Conservation (phyloP, 2,797 vertebrate species). For the Amazona ochrocephala region DNA sequence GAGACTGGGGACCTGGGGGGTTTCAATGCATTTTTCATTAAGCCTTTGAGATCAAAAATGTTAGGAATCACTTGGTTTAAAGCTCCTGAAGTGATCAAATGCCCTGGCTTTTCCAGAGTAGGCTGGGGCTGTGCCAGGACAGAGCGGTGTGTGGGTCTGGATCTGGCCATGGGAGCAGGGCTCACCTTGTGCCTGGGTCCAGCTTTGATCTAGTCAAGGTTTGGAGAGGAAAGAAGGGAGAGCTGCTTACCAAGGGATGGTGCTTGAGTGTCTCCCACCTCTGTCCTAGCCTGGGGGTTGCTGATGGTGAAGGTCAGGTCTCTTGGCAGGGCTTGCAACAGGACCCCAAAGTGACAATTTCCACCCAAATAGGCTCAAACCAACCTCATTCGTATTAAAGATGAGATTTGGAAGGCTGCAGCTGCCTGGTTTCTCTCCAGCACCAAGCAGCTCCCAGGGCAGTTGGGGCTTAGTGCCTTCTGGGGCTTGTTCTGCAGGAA, state of each 20-base stretch:
- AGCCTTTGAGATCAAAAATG: neutral
- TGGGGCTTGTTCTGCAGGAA: neutral
- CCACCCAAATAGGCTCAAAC: neutral
- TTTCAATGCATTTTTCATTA: neutral
- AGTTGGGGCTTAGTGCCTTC: neutral
- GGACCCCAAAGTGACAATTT: neutral
- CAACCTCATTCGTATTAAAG: neutral
- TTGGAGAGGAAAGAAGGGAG: neutral
- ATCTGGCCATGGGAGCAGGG: neutral
- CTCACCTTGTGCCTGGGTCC: neutral
- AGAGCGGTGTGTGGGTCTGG: accelerated
- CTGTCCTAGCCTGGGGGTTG: accelerated
- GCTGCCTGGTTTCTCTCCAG: neutral
- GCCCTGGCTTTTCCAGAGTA: neutral
- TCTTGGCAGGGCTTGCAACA: neutral
- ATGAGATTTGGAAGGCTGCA: neutral
- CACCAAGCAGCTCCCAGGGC: neutral
- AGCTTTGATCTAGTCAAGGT: neutral
- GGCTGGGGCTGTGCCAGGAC: neutral
- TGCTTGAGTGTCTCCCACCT: neutral
- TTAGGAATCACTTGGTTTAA: neutral
- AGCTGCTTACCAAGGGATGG: neutral
- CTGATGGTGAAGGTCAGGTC: neutral
- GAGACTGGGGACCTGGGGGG: neutral
- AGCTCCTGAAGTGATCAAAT: neutral